Base-by-base conservation (phyloP, 1,140 invertebrate species). In the Wiebesia pumilae region DNA sequence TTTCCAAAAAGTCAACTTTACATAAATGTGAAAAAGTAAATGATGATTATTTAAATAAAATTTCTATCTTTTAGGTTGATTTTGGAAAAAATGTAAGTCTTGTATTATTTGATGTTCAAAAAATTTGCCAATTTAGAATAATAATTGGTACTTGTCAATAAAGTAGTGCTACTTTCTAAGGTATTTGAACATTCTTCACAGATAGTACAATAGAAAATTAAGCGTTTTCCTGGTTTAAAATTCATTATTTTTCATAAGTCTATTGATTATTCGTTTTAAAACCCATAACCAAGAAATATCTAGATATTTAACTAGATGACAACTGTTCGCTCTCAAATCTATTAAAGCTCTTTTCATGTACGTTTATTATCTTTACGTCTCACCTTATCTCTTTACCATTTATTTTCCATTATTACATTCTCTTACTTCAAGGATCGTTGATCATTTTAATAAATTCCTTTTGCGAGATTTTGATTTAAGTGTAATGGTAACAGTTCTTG, bases 211-310 rank as follows among this genome's bases (percentile, higher is more conserved):
- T n/a, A 54, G n/a, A 67, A 71, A 67, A 78, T 51, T 80, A 82
- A 75, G 30, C n/a, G 33, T 69, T 43, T 84, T 58, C 69, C 7
- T 65, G n/a, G 6, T 58, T 54, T 75, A 62, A 87, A 89, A 87
- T 87, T 85, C 81, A 83, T 85, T 83, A 88, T 83, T 83, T 67
- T 88, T 83, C 85, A 83, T 85, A 85, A 87, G 65, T 80, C 47
- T 27, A 40, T 79, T 19, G 21, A 33, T 27, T 69, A 87, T 88
- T 83, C 87, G 58, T 87, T 89, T 85, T 38, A 35, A 83, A 84
- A 71, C 78, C 82, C 77, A 40, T 88, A 87, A 84, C 40, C 47
- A 30, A 58, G 54, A n/a, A 67, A 43, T 65, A 40, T 62, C 24
- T 83, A 33, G 47, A 58, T 54, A 75, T 73, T 58, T 47, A 62